Evolutionary conservation across 2,797 vertebrate species (phyloP), one percentile per base, ranked within the genome.

Genomic region (Arvicola amphibius): DNA sequence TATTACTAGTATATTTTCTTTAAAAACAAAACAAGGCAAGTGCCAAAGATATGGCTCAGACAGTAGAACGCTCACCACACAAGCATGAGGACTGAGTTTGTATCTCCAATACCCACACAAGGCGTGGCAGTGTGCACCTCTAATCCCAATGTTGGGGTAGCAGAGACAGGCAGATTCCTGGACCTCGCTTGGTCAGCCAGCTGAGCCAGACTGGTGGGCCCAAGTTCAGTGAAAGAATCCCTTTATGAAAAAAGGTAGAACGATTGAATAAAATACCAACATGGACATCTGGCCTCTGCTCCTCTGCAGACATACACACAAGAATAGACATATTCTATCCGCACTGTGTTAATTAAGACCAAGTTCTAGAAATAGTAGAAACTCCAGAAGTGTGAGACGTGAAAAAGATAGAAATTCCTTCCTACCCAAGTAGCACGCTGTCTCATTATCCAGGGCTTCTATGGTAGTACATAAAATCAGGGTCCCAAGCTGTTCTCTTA

Each of bases 291-390:
- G n/a, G 12, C 65, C 34, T 40, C 48, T 69, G 34, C 3, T 9
- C 34, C 21, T 53, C 7, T 40, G 23, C 23, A 13, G 1, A 27
- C 21, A 27, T 11, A 43, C 40, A 40, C 71, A 40, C n/a, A 80
- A 89, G 79, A 83, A 78, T 32, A 46, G 17, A 65, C 21, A 14
- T 32, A 37, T 2, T 63, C 17, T 83, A 7, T 21, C 8, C 3
- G 74, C 25, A 23, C 46, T 63, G 43, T 84, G 34, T 90, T 65
- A 85, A 2, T 80, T 92, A 83, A 43, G 25, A 8, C 77, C 29
- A 91, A 56, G n/a, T 61, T 92, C 25, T n/a, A 67, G 37, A 37
- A 90, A 23, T 77, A 73, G 21, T 5, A 92, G 71, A 86, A 95
- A 95, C 59, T 13, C 43, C 34, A 37, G 91, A 90, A 69, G 37